phyloP scores from a whole-genome alignment of 2,113 vertebrate genomes.

The Puma concolor region DNA sequence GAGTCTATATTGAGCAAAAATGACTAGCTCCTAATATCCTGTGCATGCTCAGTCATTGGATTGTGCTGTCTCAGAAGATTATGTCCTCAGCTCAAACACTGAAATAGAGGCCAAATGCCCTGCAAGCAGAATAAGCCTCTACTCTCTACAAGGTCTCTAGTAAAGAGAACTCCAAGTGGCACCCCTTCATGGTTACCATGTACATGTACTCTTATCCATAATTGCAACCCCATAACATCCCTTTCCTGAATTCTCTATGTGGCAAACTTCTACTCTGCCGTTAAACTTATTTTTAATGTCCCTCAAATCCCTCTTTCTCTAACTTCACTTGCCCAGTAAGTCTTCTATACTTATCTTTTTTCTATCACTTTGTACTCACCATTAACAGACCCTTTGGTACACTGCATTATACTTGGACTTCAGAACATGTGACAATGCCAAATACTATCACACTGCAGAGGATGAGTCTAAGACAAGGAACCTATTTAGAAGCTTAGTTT shows the following conservation, averaged over 20 bases:
- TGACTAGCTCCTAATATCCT: not conserved
- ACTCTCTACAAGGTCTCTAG: not conserved
- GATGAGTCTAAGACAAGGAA: not conserved
- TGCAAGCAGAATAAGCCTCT: not conserved
- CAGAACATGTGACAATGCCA: not conserved
- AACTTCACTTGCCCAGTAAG: not conserved
- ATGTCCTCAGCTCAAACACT: not conserved
- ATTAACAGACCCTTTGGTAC: not conserved
- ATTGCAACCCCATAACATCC: fast-evolving
- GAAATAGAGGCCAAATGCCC: not conserved
- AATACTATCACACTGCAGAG: not conserved
- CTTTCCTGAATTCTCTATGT: not conserved
- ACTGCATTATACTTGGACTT: not conserved
- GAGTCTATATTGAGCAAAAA: not conserved
- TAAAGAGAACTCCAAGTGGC: not conserved
- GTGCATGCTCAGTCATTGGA: fast-evolving
- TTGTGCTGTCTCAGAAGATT: not conserved
- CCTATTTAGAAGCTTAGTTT: not conserved
- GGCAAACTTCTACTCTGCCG: not conserved
- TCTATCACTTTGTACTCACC: not conserved
- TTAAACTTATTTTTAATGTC: not conserved
- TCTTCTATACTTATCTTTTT: not conserved
- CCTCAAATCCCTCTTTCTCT: not conserved
- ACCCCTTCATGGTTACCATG: not conserved
- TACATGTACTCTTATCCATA: not conserved